Conservation (phyloP, 2,888 invertebrate species). For the Parasteatoda lunata region DNA sequence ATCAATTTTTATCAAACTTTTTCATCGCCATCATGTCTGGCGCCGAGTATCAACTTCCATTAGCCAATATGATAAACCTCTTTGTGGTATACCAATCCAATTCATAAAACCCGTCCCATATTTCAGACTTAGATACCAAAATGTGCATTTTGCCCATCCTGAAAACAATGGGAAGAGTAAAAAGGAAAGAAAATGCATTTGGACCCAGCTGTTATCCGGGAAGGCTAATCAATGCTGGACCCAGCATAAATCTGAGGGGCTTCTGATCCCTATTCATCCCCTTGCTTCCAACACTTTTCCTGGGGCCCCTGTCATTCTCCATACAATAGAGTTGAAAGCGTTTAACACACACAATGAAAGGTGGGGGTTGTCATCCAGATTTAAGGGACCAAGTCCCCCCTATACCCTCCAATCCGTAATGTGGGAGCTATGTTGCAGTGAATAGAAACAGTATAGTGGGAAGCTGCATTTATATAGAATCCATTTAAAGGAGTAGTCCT, state of each 20-base stretch:
- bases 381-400: slow-evolving; percentile 35
- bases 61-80: not conserved
- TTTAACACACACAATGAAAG: slow-evolving; percentile 40
- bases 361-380: slow-evolving; percentile 22
- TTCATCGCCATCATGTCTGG: no score
- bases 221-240: slow-evolving; percentile 57
- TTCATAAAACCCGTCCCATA: not conserved
- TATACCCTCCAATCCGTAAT: slow-evolving; percentile 21
- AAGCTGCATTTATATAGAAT: slow-evolving; percentile 46
- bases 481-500: slow-evolving; percentile 36
- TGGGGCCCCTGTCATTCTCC: slow-evolving; percentile 21
- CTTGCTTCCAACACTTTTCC: not conserved
- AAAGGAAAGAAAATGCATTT: not conserved
- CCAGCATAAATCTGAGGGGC: slow-evolving; percentile 55
- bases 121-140: not conserved
- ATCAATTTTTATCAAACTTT: no score
- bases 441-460: slow-evolving; percentile 11
- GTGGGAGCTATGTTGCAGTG: slow-evolving; percentile 41
- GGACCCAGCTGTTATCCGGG: slow-evolving; percentile 45
- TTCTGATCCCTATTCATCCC: slow-evolving; percentile 33
- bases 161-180: slow-evolving; percentile 21
- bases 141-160: not conserved
- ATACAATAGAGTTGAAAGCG: slow-evolving; percentile 41
- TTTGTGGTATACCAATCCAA: not conserved
- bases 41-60: not conserved